phyloP scores from a whole-genome alignment of 2,113 vertebrate genomes.

The Phoenicopterus ruber region DNA sequence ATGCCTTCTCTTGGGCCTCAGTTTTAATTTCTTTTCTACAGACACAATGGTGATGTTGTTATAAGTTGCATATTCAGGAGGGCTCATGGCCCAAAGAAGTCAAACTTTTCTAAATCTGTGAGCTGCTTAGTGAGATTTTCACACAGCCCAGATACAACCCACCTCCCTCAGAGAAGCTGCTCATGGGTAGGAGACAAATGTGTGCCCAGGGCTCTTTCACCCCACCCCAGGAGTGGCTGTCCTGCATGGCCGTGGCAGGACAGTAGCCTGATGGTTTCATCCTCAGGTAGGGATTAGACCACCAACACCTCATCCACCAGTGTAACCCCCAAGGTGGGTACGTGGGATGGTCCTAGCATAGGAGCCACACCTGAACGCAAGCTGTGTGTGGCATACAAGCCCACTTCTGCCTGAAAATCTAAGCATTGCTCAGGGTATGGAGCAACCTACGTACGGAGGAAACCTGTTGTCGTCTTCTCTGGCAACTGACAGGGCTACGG shows the following conservation, averaged over 20 bases:
- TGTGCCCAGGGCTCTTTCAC: neutral
- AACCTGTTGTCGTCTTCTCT: neutral
- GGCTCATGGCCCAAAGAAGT: neutral
- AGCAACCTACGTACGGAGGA: rapidly evolving
- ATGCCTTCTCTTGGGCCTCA: neutral
- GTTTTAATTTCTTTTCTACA: neutral
- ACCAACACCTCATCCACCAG: neutral
- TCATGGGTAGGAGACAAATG: neutral
- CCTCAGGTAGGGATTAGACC: neutral
- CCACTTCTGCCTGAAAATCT: neutral
- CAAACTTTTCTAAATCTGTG: neutral
- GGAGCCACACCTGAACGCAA: neutral
- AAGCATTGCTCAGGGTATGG: neutral
- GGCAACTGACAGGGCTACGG: neutral
- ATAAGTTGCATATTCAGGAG: neutral
- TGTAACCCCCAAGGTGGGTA: neutral
- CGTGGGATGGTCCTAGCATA: neutral
- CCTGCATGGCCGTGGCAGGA: neutral
- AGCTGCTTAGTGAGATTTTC: neutral
- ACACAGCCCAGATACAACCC: neutral
- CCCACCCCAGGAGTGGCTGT: neutral
- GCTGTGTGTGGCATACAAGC: neutral
- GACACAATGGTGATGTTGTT: neutral
- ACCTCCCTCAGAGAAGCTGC: neutral
- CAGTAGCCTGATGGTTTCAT: neutral